Evolutionary conservation across 2,797 vertebrate species (phyloP).

Genomic region (Neomorphus geoffroyi): DNA sequence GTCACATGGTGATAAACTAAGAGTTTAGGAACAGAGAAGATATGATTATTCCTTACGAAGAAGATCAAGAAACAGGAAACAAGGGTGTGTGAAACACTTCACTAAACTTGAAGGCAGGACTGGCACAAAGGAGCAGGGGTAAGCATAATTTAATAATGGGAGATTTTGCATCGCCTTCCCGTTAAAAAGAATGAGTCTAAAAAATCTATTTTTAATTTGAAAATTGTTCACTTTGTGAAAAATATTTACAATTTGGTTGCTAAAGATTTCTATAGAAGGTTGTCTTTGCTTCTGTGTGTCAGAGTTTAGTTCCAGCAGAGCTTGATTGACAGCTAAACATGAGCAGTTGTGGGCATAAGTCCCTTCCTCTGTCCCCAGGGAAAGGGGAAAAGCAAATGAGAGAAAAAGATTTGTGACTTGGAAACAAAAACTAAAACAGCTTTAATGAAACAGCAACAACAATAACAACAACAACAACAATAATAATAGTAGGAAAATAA

Average conservation of each 20-base stretch:
- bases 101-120: background rate
- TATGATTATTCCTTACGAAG: background rate
- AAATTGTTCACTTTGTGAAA: background rate
- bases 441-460: too few species aligned
- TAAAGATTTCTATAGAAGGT: background rate
- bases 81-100: background rate
- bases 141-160: background rate
- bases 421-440: too few species aligned
- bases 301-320: too few species aligned
- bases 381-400: too few species aligned
- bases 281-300: background rate
- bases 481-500: too few species aligned
- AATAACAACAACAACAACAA: too few species aligned
- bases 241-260: background rate
- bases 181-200: background rate
- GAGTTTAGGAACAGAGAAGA: background rate
- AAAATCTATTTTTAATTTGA: background rate
- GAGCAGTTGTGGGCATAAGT: too few species aligned
- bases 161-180: background rate
- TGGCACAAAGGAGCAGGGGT: background rate
- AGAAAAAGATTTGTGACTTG: too few species aligned
- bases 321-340: too few species aligned
- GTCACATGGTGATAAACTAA: background rate
- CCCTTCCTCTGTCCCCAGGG: too few species aligned
- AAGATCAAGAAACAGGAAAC: background rate